Evolutionary conservation across 2,888 invertebrate species (phyloP), one percentile per base, ranked within the genome.

Genomic region (Galerucella calmariensis): DNA sequence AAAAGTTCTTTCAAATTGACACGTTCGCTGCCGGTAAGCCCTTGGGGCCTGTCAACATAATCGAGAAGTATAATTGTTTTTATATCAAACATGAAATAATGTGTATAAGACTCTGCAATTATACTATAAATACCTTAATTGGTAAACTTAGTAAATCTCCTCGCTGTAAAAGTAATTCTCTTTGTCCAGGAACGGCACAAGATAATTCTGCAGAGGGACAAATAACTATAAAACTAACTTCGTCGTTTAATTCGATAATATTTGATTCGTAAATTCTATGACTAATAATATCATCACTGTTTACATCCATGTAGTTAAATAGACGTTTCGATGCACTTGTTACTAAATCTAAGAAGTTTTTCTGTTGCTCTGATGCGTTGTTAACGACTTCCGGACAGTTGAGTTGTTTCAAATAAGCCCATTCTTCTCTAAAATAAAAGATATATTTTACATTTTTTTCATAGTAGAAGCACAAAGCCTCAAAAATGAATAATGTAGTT

Each of bases 171-270:
- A 97, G 90, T 69, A 95, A 92, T 86, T 98, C 97, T 67, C 94
- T 92, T 81, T 96, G 94, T 41, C 96, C 94, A 0, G 95, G 95
- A 0, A 95, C 95, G 0, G 95, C 95, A 85, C 98, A 99, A 0
- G 98, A 97, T 68, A 94, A 93, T 84, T 98, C 98, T 0, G 94
- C 94, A 0, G 97, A 95, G 0, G 98, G 98, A 81, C 98, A 94
- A 67, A 98, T 91, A 83, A 99, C 92, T 4, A 99, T 90, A 83
- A 99, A 94, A 70, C 97, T 95, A 61, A 99, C 96, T 79, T 97
- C 96, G 71, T 91, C 90, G 82, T 95, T 96, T 44, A 98, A 90
- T 87, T 99, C 98, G 78, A 99, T 93, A 56, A 99, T 95, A 89
- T 99, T 98, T 8, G 94, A 91, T 85, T 97, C 97, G 87, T 97